A percentile compares a stretch with the other conserved stretches of the same genome.
These are phyloP conservation scores for Eriosoma lanigerum DNA, from an alignment of 1,140 invertebrate species.

Conservation along the genomic window DNA sequence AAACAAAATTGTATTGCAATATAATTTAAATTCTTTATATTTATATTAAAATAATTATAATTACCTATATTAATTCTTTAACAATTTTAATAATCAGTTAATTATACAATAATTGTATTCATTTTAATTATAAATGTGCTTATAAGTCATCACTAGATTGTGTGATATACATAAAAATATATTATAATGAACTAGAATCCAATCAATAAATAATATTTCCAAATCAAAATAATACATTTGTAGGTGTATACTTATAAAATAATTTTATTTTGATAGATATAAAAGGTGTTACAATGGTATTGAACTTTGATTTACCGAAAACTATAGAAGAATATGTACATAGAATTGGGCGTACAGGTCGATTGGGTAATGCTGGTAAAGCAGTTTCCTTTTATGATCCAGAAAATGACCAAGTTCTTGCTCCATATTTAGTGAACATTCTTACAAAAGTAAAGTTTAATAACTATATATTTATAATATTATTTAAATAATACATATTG, in stretches of 20 bases:
- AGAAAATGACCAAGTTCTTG: constrained; percentile 20
- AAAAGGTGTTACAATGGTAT: constrained; percentile 95
- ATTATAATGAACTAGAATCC: no score
- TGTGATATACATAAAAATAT: no score
- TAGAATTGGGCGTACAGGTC: constrained; percentile 95
- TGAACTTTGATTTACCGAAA: constrained; percentile 96
- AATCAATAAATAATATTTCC: no score
- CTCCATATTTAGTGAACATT: constrained; percentile 25
- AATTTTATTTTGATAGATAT: constrained; percentile 69
- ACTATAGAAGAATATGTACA: constrained; percentile 98
- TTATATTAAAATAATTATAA: no score
- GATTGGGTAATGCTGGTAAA: constrained; percentile 77
- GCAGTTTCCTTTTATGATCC: constrained; percentile 53
- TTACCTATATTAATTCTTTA: no score
- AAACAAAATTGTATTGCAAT: no score
- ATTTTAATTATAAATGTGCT: no score
- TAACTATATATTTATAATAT: background rate
- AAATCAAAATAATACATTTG: no score
- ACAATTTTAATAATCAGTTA: no score
- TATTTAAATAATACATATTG: background rate
- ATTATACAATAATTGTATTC: no score
- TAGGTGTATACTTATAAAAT: constrained; percentile 11
- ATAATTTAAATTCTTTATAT: no score
- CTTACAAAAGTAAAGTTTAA: constrained; percentile 35
- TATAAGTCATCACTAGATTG: no score